phyloP scores from a whole-genome alignment of 2,113 vertebrate species.

The Megaceryle maxima region DNA sequence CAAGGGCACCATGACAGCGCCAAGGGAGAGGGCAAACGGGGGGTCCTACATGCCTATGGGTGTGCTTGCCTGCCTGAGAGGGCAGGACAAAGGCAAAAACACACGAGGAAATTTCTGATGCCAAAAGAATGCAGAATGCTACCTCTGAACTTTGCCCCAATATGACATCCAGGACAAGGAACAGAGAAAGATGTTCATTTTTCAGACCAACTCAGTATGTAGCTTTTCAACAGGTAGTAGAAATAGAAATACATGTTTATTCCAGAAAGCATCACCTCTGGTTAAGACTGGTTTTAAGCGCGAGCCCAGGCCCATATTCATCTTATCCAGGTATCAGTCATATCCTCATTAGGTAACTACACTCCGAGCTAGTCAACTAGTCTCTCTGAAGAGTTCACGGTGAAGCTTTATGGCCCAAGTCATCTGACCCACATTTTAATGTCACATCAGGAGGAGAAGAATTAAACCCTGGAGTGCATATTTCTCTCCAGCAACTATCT shows the following conservation, averaged over 20 bases:
- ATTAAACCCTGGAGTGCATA: accelerated
- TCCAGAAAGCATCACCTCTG: neutral
- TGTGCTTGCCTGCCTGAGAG: neutral
- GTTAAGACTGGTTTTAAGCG: neutral
- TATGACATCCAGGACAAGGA: neutral
- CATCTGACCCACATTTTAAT: neutral
- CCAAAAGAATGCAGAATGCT: neutral
- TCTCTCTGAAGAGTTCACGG: neutral
- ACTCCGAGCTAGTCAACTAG: neutral
- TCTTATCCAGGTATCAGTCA: neutral
- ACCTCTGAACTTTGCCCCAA: neutral
- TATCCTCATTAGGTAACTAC: neutral
- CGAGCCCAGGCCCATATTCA: neutral
- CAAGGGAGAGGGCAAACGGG: neutral
- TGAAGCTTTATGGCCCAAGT: neutral
- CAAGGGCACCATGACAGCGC: neutral
- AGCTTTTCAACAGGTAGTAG: conserved; percentile 1
- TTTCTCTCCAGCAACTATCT: neutral
- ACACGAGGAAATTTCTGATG: neutral
- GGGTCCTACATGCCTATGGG: too few relatives aligned
- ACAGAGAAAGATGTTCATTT: neutral
- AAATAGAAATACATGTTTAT: conserved; percentile 8
- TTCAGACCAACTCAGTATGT: neutral
- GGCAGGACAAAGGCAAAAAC: neutral
- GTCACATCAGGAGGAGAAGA: neutral